phyloP scores from a whole-genome alignment of 2,113 vertebrate genomes.

The Cricetomys ansorgei region DNA sequence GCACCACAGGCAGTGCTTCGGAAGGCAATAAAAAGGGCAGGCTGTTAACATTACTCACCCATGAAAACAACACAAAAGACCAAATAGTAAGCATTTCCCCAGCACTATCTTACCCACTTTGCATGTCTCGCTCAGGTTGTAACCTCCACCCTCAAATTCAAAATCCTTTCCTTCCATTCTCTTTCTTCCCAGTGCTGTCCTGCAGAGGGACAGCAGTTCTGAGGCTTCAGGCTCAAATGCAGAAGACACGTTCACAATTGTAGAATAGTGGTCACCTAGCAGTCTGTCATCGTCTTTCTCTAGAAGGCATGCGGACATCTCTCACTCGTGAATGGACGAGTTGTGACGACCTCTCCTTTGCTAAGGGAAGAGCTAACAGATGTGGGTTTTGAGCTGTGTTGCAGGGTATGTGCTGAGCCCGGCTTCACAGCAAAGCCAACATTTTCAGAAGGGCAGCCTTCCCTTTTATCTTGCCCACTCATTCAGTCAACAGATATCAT shows the following conservation, averaged over 20 bases:
- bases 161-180: neutral
- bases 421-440: neutral
- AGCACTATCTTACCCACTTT: accelerated
- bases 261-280: neutral
- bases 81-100: neutral
- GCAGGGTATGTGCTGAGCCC: neutral
- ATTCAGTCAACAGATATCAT: slow-evolving; percentile 16
- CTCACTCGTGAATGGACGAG: neutral
- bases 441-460: slow-evolving; percentile 44
- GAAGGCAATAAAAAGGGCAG: neutral
- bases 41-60: neutral
- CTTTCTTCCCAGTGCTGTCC: neutral
- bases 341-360: neutral
- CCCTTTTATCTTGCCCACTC: neutral
- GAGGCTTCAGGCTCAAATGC: neutral
- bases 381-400: neutral
- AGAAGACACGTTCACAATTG: neutral
- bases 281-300: neutral
- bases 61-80: neutral
- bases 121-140: neutral
- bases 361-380: slow-evolving; percentile 4
- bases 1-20: neutral
- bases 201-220: neutral
- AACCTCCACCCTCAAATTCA: neutral
- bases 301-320: neutral